Conservation (phyloP, 2,113 vertebrate species). For the Sprattus sprattus region DNA sequence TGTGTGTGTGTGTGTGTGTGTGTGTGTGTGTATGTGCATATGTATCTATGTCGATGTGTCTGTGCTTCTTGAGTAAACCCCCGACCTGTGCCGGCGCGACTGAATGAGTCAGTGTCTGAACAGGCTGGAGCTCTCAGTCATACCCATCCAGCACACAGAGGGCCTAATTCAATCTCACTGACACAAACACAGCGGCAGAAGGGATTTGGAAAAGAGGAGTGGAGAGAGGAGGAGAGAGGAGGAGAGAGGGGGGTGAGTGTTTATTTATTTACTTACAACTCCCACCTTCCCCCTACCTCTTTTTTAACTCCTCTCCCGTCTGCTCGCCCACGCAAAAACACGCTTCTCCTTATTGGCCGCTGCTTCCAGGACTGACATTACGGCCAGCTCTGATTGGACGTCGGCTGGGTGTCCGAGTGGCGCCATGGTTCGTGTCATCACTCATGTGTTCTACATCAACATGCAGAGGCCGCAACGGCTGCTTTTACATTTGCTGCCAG, state of each 20-base stretch:
- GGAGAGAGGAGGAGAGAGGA: no score
- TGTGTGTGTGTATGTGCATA: neutral
- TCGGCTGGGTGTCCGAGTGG: neutral
- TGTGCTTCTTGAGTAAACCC: neutral
- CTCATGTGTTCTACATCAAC: neutral
- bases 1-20: constrained; percentile 2
- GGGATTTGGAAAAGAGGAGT: no score
- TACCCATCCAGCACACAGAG: no score
- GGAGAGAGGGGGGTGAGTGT: neutral
- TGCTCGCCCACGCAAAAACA: no score
- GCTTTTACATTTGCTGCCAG: neutral
- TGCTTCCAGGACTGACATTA: neutral
- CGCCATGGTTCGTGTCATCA: neutral
- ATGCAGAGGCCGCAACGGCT: neutral
- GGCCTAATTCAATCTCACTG: no score
- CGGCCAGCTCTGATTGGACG: neutral
- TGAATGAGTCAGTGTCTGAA: neutral
- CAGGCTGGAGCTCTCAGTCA: no score
- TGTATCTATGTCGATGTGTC: neutral
- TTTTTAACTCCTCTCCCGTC: neutral
- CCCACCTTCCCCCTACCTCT: neutral
- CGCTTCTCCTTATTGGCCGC: neutral
- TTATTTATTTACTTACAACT: neutral
- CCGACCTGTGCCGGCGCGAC: neutral
- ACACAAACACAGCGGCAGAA: no score